Evolutionary conservation across 2,888 invertebrate genomes (phyloP), one percentile per base, ranked within the genome.

Genomic region (Habroteleia sp.): DNA sequence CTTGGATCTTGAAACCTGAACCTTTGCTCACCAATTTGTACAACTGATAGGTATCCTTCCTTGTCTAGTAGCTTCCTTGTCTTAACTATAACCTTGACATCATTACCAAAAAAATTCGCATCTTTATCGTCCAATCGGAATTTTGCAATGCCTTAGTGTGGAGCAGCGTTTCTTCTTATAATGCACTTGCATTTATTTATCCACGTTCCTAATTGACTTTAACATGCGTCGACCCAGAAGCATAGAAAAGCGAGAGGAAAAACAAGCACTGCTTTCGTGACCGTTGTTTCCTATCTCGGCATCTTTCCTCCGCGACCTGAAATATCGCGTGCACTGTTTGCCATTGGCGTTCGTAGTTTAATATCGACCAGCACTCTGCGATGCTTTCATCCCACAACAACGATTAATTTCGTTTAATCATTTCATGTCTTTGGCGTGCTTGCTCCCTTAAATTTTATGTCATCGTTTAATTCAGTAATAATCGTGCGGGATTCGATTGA

Each of bases 311-410:
- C 41, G 76, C 80, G 80, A 82, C 81, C 82, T 82, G 84, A 82
- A 84, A 83, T 82, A 86, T 86, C 85, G 86, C 86, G 86, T 82
- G 86, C 82, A 80, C 85, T 80, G 84, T 83, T 86, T 82, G 83
- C 82, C 79, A 81, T 83, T 84, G 80, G 39, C 83, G 75, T 76
- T 79, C 80, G 79, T 77, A 79, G 80, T 44, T 65, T 74, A 74
- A 60, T 85, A 86, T 86, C 85, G 86, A 86, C 82, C 85, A 69
- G 35, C 13, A 11, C 23, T 54, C 58, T n/a, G 41, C 58, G 42
- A 41, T 69, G 69, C 39, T 72, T 58, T 52, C 54, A 72, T 66
- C 62, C 62, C 65, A 23, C 46, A 29, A 23, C 46, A 29, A 29
- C 41, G 48, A 72, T 71, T 63, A 56, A 35, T 54, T 71, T 65